These are phyloP conservation scores for Silurus aristotelis DNA, from an alignment of 2,797 vertebrate species.

Conservation along the genomic window DNA sequence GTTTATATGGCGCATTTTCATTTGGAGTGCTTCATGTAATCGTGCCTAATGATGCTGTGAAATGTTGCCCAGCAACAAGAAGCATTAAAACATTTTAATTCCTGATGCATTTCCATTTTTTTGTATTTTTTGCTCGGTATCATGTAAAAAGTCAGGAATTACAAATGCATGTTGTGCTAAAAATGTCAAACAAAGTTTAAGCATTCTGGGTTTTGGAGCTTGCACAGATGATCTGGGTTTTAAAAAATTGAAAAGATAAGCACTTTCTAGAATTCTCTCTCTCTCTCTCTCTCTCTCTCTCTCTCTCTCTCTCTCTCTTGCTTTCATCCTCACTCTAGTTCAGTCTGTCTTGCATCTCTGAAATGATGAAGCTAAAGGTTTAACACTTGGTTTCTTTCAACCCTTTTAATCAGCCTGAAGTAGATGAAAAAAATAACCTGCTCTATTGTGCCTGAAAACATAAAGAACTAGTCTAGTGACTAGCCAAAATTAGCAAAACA, in stretches of 20 bases:
- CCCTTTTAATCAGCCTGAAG: not conserved
- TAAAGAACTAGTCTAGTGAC: constrained; percentile 4
- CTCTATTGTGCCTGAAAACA: constrained; percentile 11
- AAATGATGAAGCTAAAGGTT: not conserved
- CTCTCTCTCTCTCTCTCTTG: not conserved
- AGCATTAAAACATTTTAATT: constrained; percentile 56
- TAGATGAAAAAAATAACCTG: not conserved
- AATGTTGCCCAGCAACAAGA: constrained; percentile 62
- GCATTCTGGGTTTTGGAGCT: not conserved
- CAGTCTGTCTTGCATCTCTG: not conserved
- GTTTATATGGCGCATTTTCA: too few species aligned
- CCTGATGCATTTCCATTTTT: constrained; percentile 44
- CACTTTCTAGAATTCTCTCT: not conserved
- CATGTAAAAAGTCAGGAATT: constrained; percentile 30
- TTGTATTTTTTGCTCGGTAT: constrained; percentile 13
- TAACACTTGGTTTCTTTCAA: not conserved
- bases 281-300: not conserved
- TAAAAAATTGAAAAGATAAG: not conserved
- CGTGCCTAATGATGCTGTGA: constrained; percentile 44
- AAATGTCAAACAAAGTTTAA: constrained; percentile 21
- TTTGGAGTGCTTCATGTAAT: too few species aligned
- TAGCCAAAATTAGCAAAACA: not conserved
- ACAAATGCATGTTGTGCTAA: constrained; percentile 26
- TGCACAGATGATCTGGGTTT: not conserved
- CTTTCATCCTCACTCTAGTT: not conserved